These are phyloP conservation scores for Cynocephalus volans DNA, from an alignment of 2,113 vertebrate genomes.

Conservation along the genomic window DNA sequence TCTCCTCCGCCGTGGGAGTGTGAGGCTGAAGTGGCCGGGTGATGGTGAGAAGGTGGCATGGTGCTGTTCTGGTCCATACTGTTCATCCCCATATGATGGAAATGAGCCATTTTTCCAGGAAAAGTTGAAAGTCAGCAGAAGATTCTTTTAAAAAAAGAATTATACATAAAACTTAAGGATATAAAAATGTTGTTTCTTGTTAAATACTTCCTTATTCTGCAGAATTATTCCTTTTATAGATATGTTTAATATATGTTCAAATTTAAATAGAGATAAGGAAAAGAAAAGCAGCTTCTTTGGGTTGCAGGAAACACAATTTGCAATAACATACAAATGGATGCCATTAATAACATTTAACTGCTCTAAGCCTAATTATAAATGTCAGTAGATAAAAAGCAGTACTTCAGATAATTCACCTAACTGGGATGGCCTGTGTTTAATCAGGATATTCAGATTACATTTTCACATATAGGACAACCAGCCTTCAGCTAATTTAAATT, in stretches of 20 bases:
- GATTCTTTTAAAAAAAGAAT: conserved; percentile 69
- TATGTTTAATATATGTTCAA: conserved; percentile 28
- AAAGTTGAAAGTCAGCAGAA: conserved; percentile 45
- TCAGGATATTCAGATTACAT: conserved; percentile 66
- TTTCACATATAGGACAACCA: conserved; percentile 65
- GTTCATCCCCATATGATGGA: conserved; percentile 52
- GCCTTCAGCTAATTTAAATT: conserved; percentile 67
- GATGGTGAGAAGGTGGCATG: conserved; percentile 80
- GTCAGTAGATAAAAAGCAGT: conserved; percentile 67
- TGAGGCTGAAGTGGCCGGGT: conserved; percentile 70
- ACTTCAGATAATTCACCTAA: conserved; percentile 80
- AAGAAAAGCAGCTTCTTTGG: conserved; percentile 46
- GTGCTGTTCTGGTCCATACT: conserved; percentile 72
- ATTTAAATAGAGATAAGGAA: conserved; percentile 53
- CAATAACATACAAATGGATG: conserved; percentile 60
- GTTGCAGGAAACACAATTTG: conserved; percentile 51
- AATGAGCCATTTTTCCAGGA: conserved; percentile 78
- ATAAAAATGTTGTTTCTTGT: conserved; percentile 50
- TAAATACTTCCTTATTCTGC: conserved; percentile 62
- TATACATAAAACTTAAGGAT: neutral
- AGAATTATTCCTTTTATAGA: conserved; percentile 57
- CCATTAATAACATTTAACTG: conserved; percentile 66
- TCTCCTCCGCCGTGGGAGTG: conserved; percentile 74
- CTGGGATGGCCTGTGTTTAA: conserved; percentile 81
- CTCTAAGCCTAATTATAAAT: conserved; percentile 60